phyloP scores from a whole-genome alignment of 2,797 vertebrate genomes.

The Typhlichthys eigenmanni region DNA sequence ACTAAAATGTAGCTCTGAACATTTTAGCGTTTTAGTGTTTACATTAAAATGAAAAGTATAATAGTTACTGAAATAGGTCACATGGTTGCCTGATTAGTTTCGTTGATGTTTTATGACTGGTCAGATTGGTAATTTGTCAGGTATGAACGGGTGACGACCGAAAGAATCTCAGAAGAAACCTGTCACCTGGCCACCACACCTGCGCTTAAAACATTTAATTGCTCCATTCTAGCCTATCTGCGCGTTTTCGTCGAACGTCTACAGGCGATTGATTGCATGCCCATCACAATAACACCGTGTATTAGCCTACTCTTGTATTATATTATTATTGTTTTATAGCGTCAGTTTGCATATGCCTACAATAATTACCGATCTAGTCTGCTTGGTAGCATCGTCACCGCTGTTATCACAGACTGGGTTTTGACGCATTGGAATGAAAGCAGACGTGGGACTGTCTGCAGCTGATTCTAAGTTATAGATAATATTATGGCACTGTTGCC shows the following conservation, averaged over 20 bases:
- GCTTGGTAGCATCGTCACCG: constrained; percentile 20
- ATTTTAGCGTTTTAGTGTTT: too few species aligned
- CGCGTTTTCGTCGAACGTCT: not conserved
- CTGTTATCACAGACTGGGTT: constrained; percentile 6
- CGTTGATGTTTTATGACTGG: not conserved
- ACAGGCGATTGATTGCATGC: not conserved
- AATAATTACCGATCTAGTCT: constrained; percentile 3
- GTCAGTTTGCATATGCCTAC: not conserved
- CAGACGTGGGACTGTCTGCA: constrained; percentile 26
- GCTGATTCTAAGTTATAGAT: constrained; percentile 8
- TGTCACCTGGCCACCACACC: constrained; percentile 48
- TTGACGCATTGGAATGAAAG: constrained; percentile 69
- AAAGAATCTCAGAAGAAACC: constrained; percentile 2
- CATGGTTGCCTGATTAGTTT: not conserved
- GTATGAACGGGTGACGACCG: not conserved
- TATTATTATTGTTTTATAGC: too few species aligned
- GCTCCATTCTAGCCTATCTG: constrained; percentile 1
- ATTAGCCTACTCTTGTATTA: too few species aligned
- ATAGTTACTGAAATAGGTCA: not conserved
- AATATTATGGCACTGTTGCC: not conserved
- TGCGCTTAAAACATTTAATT: constrained; percentile 44
- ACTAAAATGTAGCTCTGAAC: too few species aligned
- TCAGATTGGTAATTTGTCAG: not conserved
- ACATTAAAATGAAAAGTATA: too few species aligned
- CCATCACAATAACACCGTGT: too few species aligned